Evolutionary conservation across 1,140 invertebrate genomes (phyloP).

Genomic region (Eufriesea mexicana): DNA sequence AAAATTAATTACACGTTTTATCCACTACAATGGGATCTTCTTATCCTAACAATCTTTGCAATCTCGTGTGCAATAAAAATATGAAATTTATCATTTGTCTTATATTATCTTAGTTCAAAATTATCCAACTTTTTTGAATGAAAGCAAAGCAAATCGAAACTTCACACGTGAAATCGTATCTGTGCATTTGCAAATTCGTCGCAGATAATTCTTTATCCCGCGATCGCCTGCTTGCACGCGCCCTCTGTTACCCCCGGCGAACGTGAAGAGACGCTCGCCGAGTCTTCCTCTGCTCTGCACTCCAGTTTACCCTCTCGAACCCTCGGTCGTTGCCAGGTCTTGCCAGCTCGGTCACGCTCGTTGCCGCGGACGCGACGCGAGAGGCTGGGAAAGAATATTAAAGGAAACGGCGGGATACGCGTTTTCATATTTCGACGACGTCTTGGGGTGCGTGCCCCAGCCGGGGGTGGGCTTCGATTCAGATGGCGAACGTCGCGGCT

Average conservation of each 20-base stretch:
- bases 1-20: too few species aligned
- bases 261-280: background rate
- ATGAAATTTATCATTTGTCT: too few species aligned
- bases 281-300: background rate
- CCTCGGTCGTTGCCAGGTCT: background rate
- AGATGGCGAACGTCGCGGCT: constrained; percentile 48
- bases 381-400: constrained; percentile 55
- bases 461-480: constrained; percentile 31
- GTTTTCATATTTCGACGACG: constrained; percentile 55
- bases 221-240: too few species aligned
- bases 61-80: too few species aligned
- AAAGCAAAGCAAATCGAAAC: background rate
- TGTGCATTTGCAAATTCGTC: background rate
- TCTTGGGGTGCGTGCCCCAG: constrained; percentile 5
- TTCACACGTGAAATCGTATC: background rate
- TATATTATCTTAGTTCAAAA: too few species aligned
- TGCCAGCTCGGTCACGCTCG: constrained; percentile 4
- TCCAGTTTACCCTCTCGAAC: background rate
- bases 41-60: too few species aligned
- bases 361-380: background rate
- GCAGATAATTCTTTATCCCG: background rate
- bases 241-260: background rate
- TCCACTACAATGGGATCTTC: too few species aligned
- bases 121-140: too few species aligned
- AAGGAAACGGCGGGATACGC: constrained; percentile 53